Evolutionary conservation across 1,140 invertebrate species (phyloP), one percentile per base, ranked within the genome.

Genomic region (Papilio machaon): DNA sequence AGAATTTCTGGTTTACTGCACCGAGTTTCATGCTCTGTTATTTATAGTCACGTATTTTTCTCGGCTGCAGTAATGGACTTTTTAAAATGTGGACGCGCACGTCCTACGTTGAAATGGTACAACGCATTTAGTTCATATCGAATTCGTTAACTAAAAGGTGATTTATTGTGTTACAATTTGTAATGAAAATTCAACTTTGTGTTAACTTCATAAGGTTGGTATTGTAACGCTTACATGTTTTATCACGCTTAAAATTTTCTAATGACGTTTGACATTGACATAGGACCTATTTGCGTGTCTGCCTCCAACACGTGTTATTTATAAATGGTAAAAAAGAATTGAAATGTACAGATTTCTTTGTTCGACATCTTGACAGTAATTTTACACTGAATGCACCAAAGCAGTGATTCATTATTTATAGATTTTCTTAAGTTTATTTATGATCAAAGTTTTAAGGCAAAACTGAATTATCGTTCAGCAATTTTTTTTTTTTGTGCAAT

Each of bases 1-100:
- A 87, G 90, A 89, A 89, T 91, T 89, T 89, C 88, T 90, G 89
- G 89, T 90, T 70, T 85, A 83, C 80, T 90, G 85, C 87, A 84
- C 87, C 83, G 81, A 81, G 86, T 85, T 86, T 86, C 86, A 85
- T 84, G 87, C 87, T 87, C 86, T 82, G 82, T 88, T 92, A 93
- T 92, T 91, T 91, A 90, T 91, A 90, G 86, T 64, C 80, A 35
- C 81, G 80, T 82, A 82, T 85, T 85, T 85, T 86, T 85, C 84
- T 86, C 54, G 77, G 35, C 73, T 85, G 76, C 60, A 82, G 67
- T 84, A 81, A 80, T 84, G 80, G 52, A 79, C 77, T 79, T 67
- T 79, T 19, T 79, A 83, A 75, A 79, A 82, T 81, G 70, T 80
- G 73, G n/a, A 81, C 58, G 80, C 30, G 80, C 43, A 58, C 79